Percentiles rank a stretch among this genome's conserved stretches.
Conservation (phyloP, 2,113 vertebrate species). For the Daphoenositta chrysoptera region DNA sequence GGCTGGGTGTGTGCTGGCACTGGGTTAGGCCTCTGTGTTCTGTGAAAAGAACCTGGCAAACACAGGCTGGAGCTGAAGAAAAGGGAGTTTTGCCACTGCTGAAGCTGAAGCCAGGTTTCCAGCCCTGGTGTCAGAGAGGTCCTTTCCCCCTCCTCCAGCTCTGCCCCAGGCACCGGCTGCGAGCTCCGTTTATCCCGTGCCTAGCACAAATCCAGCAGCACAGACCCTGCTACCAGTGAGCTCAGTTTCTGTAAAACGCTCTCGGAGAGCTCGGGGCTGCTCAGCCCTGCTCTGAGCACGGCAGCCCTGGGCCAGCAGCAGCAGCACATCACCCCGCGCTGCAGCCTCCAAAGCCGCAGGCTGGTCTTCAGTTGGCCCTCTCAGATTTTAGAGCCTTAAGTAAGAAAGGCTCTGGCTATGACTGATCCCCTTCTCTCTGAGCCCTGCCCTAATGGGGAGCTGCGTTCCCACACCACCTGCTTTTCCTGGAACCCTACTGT, state of each 20-base stretch:
- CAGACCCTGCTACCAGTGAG: slow-evolving; percentile 26
- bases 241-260: slow-evolving; percentile 20
- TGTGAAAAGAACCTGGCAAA: neutral
- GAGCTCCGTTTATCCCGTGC: neutral
- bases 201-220: neutral
- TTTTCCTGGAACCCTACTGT: slow-evolving; percentile 46
- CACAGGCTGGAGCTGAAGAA: neutral
- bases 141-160: neutral
- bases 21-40: neutral
- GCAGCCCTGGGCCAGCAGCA: slow-evolving; percentile 13
- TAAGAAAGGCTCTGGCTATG: neutral
- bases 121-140: neutral
- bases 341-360: neutral
- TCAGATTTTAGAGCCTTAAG: slow-evolving; percentile 23
- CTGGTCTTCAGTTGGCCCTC: slow-evolving; percentile 35
- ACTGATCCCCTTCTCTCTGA: neutral
- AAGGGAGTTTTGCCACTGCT: neutral
- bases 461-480: slow-evolving; percentile 36
- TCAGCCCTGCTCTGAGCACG: neutral
- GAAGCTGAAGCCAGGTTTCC: neutral
- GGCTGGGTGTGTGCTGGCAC: neutral
- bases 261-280: neutral
- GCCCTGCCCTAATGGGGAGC: slow-evolving; percentile 28
- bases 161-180: neutral
- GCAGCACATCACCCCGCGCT: neutral